Percentiles rank a stretch among this genome's conserved stretches.
Evolutionary conservation across 2,888 invertebrate genomes (phyloP).

Genomic region (Crocallis elinguaria): DNA sequence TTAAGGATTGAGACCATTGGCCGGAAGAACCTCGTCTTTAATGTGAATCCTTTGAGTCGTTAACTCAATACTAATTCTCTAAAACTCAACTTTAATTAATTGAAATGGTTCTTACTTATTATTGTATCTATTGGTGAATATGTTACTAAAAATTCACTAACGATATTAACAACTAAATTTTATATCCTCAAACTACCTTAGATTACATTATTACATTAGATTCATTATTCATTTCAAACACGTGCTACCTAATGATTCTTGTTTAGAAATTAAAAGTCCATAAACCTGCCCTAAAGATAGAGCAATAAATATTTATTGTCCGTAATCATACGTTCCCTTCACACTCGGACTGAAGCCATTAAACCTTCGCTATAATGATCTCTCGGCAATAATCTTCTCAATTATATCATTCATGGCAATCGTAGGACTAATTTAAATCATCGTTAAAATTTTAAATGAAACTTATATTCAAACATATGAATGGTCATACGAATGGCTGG

Average conservation of each 20-base stretch:
- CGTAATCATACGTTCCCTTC: slow-evolving; percentile 38
- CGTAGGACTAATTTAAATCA: slow-evolving; percentile 42
- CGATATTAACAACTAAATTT: background rate
- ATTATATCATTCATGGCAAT: slow-evolving; percentile 38
- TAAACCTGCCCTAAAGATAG: slow-evolving; percentile 11
- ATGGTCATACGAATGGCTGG: background rate
- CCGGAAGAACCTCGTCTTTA: slow-evolving; percentile 6
- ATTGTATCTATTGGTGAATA: background rate
- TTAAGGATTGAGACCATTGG: slow-evolving; percentile 15
- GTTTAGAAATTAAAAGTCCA: slow-evolving; percentile 12
- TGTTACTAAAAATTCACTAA: background rate
- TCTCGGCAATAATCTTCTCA: slow-evolving; percentile 26
- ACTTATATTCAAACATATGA: background rate
- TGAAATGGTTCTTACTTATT: background rate
- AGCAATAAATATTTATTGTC: slow-evolving; percentile 43
- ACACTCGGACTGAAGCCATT: slow-evolving; percentile 10
- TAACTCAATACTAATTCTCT: background rate
- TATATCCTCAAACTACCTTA: background rate
- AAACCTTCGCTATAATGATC: slow-evolving; percentile 11
- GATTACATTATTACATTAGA: too few species aligned
- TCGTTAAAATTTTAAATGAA: slow-evolving; percentile 41
- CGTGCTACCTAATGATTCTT: slow-evolving; percentile 5
- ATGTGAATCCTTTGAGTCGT: background rate
- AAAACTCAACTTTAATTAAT: background rate
- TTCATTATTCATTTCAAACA: background rate